Conservation (phyloP, 35 echinoderm and acorn worm species). For the Heliocidaris erythrogramma region DNA sequence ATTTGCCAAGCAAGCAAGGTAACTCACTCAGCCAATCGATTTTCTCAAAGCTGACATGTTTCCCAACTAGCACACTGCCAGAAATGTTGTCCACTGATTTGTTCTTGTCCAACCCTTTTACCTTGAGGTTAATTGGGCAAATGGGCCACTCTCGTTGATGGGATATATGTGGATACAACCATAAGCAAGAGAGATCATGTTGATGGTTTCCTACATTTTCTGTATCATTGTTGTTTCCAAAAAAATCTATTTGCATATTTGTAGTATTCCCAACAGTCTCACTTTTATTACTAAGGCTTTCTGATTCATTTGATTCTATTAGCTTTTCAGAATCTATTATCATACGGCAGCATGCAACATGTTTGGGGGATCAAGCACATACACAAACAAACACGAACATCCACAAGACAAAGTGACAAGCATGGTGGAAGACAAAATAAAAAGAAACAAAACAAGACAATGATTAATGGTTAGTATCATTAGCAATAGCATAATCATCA, state of each 20-base stretch:
- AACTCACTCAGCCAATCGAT: not conserved
- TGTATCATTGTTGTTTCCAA: not conserved
- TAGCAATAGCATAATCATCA: not conserved
- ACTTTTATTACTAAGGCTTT: not conserved
- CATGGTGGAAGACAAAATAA: conserved; percentile 5
- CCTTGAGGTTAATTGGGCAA: not conserved
- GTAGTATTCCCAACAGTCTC: not conserved
- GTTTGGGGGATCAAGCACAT: not conserved
- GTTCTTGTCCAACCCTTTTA: not conserved
- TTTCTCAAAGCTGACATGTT: not conserved
- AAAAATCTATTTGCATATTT: not conserved
- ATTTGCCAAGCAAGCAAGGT: not conserved
- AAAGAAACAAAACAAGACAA: conserved; percentile 3
- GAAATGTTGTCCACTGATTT: not conserved
- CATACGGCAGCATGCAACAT: not conserved
- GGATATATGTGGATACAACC: not conserved
- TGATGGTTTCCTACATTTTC: not conserved
- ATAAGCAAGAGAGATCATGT: not conserved
- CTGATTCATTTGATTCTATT: not conserved
- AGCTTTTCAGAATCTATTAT: not conserved
- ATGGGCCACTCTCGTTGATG: not conserved
- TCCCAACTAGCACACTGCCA: not conserved
- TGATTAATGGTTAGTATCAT: not conserved
- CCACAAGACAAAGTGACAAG: conserved; percentile 3
- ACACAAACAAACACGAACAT: not conserved